Evolutionary conservation across 2,888 invertebrate genomes (phyloP), one percentile per base, ranked within the genome.

Genomic region (Drosophila aldrichi): DNA sequence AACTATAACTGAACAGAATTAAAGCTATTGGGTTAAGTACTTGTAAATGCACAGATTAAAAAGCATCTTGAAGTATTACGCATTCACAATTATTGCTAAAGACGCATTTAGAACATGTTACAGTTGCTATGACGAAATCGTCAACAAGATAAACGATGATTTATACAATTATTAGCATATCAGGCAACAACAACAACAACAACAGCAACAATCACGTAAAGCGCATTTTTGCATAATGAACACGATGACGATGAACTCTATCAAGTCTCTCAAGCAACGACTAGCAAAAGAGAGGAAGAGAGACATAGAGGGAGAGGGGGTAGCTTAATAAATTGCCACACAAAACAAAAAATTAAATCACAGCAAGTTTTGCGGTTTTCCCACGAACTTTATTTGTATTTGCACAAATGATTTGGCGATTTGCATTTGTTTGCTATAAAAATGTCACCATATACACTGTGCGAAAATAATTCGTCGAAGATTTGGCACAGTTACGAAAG

Each of bases 361-460:
- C 63, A 63, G 46, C 67, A 61, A 81, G 69, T 63, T 75, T 70
- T 70, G 77, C 66, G 75, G 75, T 68, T 82, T 82, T 82, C 82
- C 81, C 82, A 82, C 83, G 77, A 81, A 40, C 29, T 72, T 52
- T 68, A 56, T 63, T 67, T 59, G 59, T 67, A 52, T 74, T 74
- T 74, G 60, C 49, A 55, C 59, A 67, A 76, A 69, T 76, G 79
- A 82, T 82, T 82, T 62, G 51, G 41, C 44, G 82, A 69, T 65
- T 81, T 70, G 46, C 46, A 18, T 54, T 51, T 46, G 55, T 32
- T 62, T 20, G 49, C 54, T 44, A 49, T 52, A 48, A 66, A 68
- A 76, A 80, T 73, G 75, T 77, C 63, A 71, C 40, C 56, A 46
- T 14, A 38, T 70, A 73, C 73, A 77, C 70, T 77, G 69, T 9